phyloP scores from a whole-genome alignment of 2,888 invertebrate genomes.

The Aspidiotus rigidus region DNA sequence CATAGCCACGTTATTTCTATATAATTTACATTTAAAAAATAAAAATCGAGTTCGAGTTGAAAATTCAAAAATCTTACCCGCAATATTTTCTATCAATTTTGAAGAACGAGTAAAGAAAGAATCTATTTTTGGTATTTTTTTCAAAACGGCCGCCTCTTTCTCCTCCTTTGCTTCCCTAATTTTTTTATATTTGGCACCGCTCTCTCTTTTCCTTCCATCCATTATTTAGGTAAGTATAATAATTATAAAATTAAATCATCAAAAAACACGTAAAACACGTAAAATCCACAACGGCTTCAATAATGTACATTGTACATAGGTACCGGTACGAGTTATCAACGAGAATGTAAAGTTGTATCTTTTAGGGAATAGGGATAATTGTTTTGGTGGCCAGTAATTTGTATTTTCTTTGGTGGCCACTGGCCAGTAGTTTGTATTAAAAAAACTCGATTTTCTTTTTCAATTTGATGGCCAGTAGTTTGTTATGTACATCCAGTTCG shows the following conservation, averaged over 20 bases:
- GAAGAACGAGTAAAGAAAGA: neutral
- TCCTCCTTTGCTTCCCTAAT: neutral
- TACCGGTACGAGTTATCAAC: neutral
- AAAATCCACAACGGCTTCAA: too few relatives aligned
- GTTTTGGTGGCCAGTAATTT: too few relatives aligned
- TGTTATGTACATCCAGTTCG: too few relatives aligned
- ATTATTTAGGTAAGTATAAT: neutral
- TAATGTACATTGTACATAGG: neutral
- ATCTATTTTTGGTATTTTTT: neutral
- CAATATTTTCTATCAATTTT: neutral
- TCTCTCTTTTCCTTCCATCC: neutral
- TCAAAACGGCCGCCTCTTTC: neutral
- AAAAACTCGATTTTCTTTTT: neutral
- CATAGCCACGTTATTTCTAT: neutral
- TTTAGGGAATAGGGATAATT: conserved; percentile 1
- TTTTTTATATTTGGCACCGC: neutral
- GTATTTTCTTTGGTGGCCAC: neutral
- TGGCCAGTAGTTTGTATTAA: neutral
- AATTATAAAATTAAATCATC: too few relatives aligned
- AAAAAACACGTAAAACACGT: too few relatives aligned
- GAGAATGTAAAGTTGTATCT: neutral
- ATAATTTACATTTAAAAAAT: neutral
- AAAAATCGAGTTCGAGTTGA: neutral
- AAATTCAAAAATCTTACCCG: neutral
- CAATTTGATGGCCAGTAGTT: neutral